Base-by-base conservation (phyloP, 2,113 vertebrate genomes). In the Paramormyrops kingsleyae region DNA sequence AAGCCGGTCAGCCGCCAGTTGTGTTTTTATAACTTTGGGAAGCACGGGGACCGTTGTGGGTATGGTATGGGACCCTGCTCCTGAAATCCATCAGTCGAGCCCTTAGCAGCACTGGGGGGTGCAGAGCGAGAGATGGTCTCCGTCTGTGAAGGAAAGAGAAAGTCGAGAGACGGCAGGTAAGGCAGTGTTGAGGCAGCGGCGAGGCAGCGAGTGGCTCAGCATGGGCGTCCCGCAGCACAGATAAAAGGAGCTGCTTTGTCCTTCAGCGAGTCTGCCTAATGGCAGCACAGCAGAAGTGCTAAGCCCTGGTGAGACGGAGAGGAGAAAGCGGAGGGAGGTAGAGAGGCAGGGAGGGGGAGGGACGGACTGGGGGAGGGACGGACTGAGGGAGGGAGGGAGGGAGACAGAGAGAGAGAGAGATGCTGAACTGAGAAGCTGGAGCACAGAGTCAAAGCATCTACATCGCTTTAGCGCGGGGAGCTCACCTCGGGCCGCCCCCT, bases 211-310 rank as follows among this genome's bases (percentile, higher is more conserved):
- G 62, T 12, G 27, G n/a, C 93, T 95, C 93, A 93, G 44, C 89
- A 92, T 91, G 90, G 89, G 90, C 92, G 92, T 90, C 35, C 91
- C 90, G 92, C 90, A 94, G 93, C 91, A 90, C 91, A 94, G 94
- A 96, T 95, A 95, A 95, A 96, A 96, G 91, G 91, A 0, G 92
- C 92, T 90, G 85, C 91, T 93, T 91, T 77, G 80, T 90, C 39
- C 95, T 92, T 49, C 90, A 92, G 93, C 93, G 90, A 90, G 92
- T 88, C 90, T 87, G 91, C 90, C 94, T 94, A 93, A 92, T 94
- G 94, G 92, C 88, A 87, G 89, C 91, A 91, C 90, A 91, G 91
- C 88, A 92, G 89, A 83, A 46, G 91, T 90, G 93, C 90, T 92
- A 90, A 87, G 92, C 92, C 93, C 93, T 92, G 47, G 3, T 88